These are phyloP conservation scores for Fregata magnificens DNA, from an alignment of 2,113 vertebrate species.

Conservation along the genomic window DNA sequence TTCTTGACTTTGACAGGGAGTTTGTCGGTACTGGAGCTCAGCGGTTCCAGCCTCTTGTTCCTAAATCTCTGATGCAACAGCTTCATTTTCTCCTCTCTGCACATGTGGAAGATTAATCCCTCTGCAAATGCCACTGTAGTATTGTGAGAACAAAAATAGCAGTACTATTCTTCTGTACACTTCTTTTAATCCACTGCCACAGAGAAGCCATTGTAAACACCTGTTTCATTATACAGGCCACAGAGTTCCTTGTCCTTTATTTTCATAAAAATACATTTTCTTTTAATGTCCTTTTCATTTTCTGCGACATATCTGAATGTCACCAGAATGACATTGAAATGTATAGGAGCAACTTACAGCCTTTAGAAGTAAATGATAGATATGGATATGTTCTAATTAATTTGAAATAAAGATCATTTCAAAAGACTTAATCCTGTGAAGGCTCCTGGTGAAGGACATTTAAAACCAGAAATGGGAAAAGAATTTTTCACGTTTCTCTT, in stretches of 20 bases:
- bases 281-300: neutral
- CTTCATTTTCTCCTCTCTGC: neutral
- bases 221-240: neutral
- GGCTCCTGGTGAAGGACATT: neutral
- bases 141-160: slow-evolving; percentile 21
- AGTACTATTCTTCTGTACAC: neutral
- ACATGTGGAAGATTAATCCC: neutral
- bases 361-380: neutral
- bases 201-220: neutral
- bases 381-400: neutral
- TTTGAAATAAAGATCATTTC: neutral
- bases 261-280: neutral
- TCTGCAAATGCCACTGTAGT: neutral
- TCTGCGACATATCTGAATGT: neutral
- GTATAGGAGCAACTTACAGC: neutral
- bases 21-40: neutral
- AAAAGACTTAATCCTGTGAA: neutral
- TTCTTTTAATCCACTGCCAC: neutral
- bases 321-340: neutral
- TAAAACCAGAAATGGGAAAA: neutral
- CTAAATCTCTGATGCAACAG: neutral
- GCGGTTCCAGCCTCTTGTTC: neutral
- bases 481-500: neutral
- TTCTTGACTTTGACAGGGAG: neutral
- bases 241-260: neutral